These are phyloP conservation scores for Agrochola macilenta DNA, from an alignment of 2,888 invertebrate species.

Conservation along the genomic window DNA sequence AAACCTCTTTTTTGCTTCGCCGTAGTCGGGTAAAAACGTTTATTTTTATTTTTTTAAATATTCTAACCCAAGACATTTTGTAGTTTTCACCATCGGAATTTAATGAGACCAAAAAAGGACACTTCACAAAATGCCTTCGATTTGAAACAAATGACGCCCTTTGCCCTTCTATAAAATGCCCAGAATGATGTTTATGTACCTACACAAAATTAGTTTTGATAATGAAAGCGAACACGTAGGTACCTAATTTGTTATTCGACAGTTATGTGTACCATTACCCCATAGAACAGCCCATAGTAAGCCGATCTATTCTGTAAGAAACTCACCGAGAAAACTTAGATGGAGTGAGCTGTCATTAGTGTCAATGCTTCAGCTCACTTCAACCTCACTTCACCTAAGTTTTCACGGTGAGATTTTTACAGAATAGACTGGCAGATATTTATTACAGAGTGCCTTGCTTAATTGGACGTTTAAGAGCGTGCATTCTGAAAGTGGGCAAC, in stretches of 20 bases:
- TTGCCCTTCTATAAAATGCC: neutral
- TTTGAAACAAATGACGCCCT: neutral
- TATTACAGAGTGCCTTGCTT: conserved; percentile 7
- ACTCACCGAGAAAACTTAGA: neutral
- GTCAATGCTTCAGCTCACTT: neutral
- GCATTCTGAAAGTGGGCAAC: too few species aligned
- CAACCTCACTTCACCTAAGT: neutral
- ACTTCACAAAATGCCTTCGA: neutral
- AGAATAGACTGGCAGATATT: neutral
- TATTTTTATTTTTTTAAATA: neutral
- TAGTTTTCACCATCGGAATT: neutral
- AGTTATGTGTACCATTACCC: conserved; percentile 22
- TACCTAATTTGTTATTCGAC: neutral
- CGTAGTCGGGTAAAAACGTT: too few species aligned
- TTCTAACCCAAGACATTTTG: neutral
- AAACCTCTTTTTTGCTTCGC: too few species aligned
- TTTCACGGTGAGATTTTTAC: neutral
- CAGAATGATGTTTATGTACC: neutral
- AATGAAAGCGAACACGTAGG: conserved; percentile 3
- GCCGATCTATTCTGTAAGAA: neutral
- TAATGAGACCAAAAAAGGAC: neutral
- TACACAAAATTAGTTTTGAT: conserved; percentile 1
- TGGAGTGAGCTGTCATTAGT: neutral
- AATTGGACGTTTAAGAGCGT: neutral
- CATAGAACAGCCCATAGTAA: neutral